Conservation (phyloP, 53 echinoderm and acorn worm species). For the Hippasteria phrygiana region DNA sequence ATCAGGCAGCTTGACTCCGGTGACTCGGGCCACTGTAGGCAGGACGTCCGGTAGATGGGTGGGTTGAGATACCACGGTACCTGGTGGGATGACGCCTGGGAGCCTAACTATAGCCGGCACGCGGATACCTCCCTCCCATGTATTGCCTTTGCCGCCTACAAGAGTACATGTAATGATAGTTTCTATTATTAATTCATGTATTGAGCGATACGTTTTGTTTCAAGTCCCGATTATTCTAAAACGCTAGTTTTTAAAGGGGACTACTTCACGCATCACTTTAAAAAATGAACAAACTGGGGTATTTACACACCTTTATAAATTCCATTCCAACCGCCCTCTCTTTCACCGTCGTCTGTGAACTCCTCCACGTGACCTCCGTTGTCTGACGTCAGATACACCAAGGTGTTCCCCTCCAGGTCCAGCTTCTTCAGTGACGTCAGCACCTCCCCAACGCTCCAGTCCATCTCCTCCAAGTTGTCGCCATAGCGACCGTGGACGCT, state of each 20-base stretch:
- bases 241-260: too few relatives aligned
- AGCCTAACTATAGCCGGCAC: constrained; percentile 82
- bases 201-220: too few relatives aligned
- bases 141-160: constrained; percentile 88
- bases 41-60: constrained; percentile 82
- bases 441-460: constrained; percentile 93
- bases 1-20: constrained; percentile 66
- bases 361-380: constrained; percentile 96
- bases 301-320: constrained; percentile 95
- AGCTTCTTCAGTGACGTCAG: constrained; percentile 76
- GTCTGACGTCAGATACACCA: constrained; percentile 92
- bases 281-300: background rate
- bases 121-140: constrained; percentile 94
- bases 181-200: too few relatives aligned
- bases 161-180: too few relatives aligned
- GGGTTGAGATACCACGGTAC: constrained; percentile 78
- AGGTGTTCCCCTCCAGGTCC: constrained; percentile 83
- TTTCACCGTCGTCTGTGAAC: constrained; percentile 66
- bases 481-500: constrained; percentile 90
- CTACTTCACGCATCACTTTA: too few relatives aligned
- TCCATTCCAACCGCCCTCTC: constrained; percentile 94
- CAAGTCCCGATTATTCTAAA: too few relatives aligned
- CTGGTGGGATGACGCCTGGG: constrained; percentile 78
- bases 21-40: constrained; percentile 79
- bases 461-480: constrained; percentile 89